Evolutionary conservation across 2,888 invertebrate species (phyloP).

Genomic region (Tetragonisca angustula): DNA sequence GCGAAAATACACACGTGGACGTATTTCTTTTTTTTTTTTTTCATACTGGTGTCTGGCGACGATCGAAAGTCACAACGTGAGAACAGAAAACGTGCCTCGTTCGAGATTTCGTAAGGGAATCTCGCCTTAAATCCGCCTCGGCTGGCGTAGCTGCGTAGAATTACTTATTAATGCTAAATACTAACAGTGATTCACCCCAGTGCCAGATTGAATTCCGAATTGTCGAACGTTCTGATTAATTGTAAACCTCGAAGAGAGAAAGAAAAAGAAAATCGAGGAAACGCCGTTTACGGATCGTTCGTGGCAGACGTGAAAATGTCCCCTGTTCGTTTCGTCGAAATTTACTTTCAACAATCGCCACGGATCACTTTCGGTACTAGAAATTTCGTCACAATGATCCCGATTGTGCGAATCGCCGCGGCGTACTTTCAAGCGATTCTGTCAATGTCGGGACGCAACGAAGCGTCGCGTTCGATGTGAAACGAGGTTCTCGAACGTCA

Average conservation of each 20-base stretch:
- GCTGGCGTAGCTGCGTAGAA: slow-evolving; percentile 22
- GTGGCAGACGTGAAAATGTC: background rate
- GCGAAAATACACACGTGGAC: background rate
- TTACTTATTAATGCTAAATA: slow-evolving; percentile 57
- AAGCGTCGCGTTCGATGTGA: slow-evolving; percentile 7
- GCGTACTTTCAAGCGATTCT: slow-evolving; percentile 1
- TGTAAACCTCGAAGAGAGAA: background rate
- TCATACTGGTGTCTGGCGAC: no score
- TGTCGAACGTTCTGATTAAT: slow-evolving; percentile 30
- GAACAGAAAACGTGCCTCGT: slow-evolving; percentile 2
- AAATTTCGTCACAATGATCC: background rate
- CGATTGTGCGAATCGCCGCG: no score
- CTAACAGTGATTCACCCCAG: slow-evolving; percentile 44
- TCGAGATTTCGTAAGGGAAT: background rate
- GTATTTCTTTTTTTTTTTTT: background rate
- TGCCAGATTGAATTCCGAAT: slow-evolving; percentile 42
- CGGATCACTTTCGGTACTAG: background rate
- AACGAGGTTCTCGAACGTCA: background rate
- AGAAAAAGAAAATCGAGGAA: background rate
- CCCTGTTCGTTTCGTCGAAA: background rate
- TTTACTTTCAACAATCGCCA: background rate
- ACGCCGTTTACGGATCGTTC: background rate
- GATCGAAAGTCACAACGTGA: no score
- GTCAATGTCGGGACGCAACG: background rate
- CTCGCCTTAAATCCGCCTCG: no score